These are phyloP conservation scores for Danaus melanippus DNA, from an alignment of 1,140 invertebrate genomes.

Conservation along the genomic window DNA sequence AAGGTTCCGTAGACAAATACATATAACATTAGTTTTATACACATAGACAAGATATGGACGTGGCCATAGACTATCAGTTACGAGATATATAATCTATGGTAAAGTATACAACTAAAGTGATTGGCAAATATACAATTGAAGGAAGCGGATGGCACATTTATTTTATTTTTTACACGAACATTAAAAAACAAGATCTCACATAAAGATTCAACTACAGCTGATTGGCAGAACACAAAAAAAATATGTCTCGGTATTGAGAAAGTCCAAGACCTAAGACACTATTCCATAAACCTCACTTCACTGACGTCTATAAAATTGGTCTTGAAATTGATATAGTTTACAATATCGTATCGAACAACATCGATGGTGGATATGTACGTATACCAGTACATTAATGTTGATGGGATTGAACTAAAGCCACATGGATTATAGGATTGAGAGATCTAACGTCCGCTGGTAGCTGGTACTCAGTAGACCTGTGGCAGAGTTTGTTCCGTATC, in stretches of 20 bases:
- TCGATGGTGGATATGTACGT: no score
- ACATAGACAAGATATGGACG: conserved; percentile 34
- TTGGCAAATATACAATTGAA: conserved; percentile 58
- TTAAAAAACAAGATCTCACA: conserved; percentile 44
- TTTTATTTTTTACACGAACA: conserved; percentile 51
- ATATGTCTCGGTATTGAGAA: conserved; percentile 29
- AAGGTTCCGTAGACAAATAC: conserved; percentile 11
- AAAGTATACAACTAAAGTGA: conserved; percentile 23
- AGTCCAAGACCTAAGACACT: conserved; percentile 14
- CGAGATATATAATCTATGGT: conserved; percentile 31
- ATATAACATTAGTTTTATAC: conserved; percentile 18
- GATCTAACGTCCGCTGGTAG: neutral
- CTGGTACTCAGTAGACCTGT: conserved; percentile 46
- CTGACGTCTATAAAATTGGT: conserved; percentile 47
- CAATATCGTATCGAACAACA: no score
- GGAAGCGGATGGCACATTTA: conserved; percentile 65
- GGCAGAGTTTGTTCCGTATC: conserved; percentile 68
- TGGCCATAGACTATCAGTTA: conserved; percentile 28
- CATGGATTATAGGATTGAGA: conserved; percentile 23
- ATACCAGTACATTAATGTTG: no score
- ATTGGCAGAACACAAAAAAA: conserved; percentile 35
- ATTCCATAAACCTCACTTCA: conserved; percentile 16
- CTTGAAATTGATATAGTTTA: conserved; percentile 40
- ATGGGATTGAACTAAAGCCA: conserved; percentile 27
- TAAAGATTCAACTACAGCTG: conserved; percentile 35